Evolutionary conservation across 2,113 vertebrate species (phyloP), one percentile per base, ranked within the genome.

Genomic region (Seriola quinqueradiata): DNA sequence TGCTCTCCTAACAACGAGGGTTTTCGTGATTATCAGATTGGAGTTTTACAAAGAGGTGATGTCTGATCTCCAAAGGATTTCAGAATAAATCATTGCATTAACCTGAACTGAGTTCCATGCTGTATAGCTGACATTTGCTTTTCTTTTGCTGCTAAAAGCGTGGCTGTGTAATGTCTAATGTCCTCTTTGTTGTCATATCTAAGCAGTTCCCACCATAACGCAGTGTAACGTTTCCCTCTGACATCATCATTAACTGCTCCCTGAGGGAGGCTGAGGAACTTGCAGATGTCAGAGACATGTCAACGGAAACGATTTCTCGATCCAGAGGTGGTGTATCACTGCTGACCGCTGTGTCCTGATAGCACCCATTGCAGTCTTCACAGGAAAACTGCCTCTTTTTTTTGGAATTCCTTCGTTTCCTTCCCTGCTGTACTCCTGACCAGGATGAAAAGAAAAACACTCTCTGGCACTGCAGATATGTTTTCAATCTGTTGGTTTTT

Each of bases 251-350:
- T 5, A 57, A 57, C 34, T 0, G 4, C 46, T 68, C n/a, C n/a
- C 5, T 34, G 23, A 71, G 14, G 64, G 40, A 28, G 32, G 50
- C n/a, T 73, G 28, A 52, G 5, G 12, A 48, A 0, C 75, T 44
- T 67, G 54, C 42, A 59, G 50, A 32, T 68, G 46, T 70, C 6
- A 63, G 32, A 61, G 17, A 67, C 52, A 25, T 81, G 34, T 40
- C 36, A 40, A 50, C 16, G 2, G 59, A 77, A 79, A 36, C 17
- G 0, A 71, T 36, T 61, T 48, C 32, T 74, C 4, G 1, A 8
- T 50, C 54, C 48, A 63, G 8, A 8, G 48, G 0, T 12, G 13
- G 8, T 7, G 10, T 25, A 38, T 65, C 21, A 34, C 13, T 21
- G 46, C 44, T 28, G 4, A 58, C 44, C 3, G 19, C 32, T 12